Base-by-base conservation (phyloP, 2,113 vertebrate species). In the Lasiurus borealis region DNA sequence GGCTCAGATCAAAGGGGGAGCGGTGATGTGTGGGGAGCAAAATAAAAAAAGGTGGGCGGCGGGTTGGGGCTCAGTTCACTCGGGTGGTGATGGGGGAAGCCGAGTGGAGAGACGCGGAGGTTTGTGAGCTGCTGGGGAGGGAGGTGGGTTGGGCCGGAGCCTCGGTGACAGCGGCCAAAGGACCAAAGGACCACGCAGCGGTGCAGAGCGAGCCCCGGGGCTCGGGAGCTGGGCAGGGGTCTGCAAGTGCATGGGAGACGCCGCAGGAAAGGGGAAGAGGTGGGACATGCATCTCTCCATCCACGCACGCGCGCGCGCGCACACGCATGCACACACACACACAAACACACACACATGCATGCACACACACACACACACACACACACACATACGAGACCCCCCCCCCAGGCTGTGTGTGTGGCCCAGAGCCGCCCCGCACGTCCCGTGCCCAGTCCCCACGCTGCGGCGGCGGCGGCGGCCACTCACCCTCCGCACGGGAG, bases 401-500 rank as follows among this genome's bases (percentile, higher is more conserved):
- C n/a, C n/a, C n/a, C n/a, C 54, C n/a, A 44, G 46, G 46, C 46
- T 46, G 46, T 40, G n/a, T n/a, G n/a, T n/a, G 40, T 40, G 40
- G 46, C 46, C 46, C 46, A 46, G 46, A 3, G 46, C 46, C 46
- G 71, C 75, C 48, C n/a, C 54, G 80, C 52, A 34, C 75, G 40
- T 48, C 16, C 13, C 15, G 73, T 40, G 50, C 73, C 46, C 71
- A 15, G 90, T 5, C 36, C n/a, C 76, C 1, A 13, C 15, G 64
- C n/a, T n/a, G n/a, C 40, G 40, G 40, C 40, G 40, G 40, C 40
- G 40, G 82, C 50, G n/a, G 57, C 36, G 0, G 44, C 12, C 84
- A 98, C 99, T 98, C 97, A 99, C 99, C 99, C 96, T 99, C 99
- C 0, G 98, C 98, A 2, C 99, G 98, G 44, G 98, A 98, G 81